Evolutionary conservation across 1,140 invertebrate species (phyloP), one percentile per base, ranked within the genome.

Genomic region (Globodera ellingtonae): DNA sequence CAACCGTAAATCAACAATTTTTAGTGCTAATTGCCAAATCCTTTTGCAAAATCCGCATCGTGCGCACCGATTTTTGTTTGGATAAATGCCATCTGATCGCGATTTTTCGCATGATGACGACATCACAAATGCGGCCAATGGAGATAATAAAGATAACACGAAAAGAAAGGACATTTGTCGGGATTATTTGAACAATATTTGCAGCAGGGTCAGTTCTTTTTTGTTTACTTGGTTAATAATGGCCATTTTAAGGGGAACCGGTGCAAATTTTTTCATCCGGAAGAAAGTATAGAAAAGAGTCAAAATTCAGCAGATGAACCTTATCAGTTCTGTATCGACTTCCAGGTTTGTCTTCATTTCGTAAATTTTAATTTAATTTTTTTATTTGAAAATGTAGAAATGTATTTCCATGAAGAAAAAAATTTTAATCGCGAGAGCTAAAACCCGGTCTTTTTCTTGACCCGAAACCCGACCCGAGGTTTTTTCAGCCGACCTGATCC

Each of bases 211-310:
- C n/a, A 10, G 21, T 62, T 15, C 24, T 74, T 44, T 47, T 74
- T 9, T 47, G 18, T 13, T 72, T 76, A 56, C 4, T 9, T 9
- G 7, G 47, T 4, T 15, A 50, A 35, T 15, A 65, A 18, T 6
- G 35, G 46, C 1, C 21, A 56, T 44, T 79, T 72, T 75, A 91
- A 94, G 15, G 94, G 94, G 10, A 93, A 93, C 84, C 92, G 92
- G 62, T 95, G 94, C 90, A 94, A 94, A 84, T 94, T 92, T 85
- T 91, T 92, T 46, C 93, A 94, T 86, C 92, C 92, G 5, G 89
- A 90, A 77, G 92, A 92, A 15, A 35, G 46, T 35, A 52, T 70
- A 10, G 65, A 65, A 59, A 79, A 69, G 62, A 89, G 87, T 18
- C 59, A 75, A 72, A 80, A 86, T 88, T 44, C 89, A 88, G 74